These are phyloP conservation scores for Ichneumoninae sp. DNA, from an alignment of 2,888 invertebrate genomes.

Conservation along the genomic window DNA sequence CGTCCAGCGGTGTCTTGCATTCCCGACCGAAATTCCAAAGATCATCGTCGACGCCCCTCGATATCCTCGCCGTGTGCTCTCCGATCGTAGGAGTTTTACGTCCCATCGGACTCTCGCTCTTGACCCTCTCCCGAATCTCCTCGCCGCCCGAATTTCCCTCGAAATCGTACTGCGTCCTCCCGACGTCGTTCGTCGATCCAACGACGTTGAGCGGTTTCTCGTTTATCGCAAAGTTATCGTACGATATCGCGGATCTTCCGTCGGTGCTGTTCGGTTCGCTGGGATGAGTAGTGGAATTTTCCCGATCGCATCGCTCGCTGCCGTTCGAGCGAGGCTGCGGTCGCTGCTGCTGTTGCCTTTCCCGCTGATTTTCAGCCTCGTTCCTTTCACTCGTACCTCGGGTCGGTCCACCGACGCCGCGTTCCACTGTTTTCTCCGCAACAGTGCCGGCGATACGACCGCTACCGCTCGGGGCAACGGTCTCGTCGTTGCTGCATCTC, in stretches of 20 bases:
- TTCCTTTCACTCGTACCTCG: constrained; percentile 70
- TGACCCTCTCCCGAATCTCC: neutral
- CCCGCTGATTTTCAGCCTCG: constrained; percentile 68
- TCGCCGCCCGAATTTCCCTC: neutral
- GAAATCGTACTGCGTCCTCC: neutral
- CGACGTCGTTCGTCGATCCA: neutral
- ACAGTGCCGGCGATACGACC: constrained; percentile 19
- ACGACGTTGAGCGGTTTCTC: neutral
- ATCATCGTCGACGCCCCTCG: constrained; percentile 1
- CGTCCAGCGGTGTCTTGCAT: constrained; percentile 7
- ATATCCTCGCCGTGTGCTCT: neutral
- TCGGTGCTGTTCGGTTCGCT: constrained; percentile 9
- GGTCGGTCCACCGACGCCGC: constrained; percentile 46
- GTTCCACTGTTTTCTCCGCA: constrained; percentile 59
- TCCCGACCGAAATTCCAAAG: constrained; percentile 9
- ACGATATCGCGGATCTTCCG: constrained; percentile 8
- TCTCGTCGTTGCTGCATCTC: constrained; percentile 18
- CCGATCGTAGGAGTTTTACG: neutral
- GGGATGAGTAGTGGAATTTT: constrained; percentile 24
- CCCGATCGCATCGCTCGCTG: constrained; percentile 37
- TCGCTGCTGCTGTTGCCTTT: constrained; percentile 59
- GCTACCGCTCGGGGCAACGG: constrained; percentile 14
- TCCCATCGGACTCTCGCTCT: neutral
- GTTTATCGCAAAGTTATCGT: neutral
- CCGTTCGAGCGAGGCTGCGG: constrained; percentile 38